A percentile compares a stretch with the other conserved stretches of the same genome.
Evolutionary conservation across 2,888 invertebrate species (phyloP).

Genomic region (Rotaria macrura): DNA sequence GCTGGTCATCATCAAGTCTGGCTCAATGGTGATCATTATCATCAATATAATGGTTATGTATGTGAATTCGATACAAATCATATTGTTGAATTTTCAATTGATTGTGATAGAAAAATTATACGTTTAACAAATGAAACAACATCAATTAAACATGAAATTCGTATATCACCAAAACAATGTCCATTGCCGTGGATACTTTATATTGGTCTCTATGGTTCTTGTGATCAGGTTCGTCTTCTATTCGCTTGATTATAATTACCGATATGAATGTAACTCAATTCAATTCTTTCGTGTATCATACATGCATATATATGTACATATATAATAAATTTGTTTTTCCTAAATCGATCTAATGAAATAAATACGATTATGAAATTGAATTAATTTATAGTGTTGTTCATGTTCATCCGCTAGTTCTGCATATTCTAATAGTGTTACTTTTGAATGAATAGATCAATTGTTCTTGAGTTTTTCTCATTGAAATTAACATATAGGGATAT

Average conservation of each 20-base stretch:
- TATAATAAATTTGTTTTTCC: no score
- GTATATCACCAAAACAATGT: neutral
- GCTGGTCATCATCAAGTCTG: neutral
- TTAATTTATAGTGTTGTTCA: no score
- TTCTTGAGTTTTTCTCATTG: no score
- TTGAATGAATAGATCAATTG: no score
- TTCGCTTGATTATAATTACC: neutral
- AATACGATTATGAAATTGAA: no score
- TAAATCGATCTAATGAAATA: no score
- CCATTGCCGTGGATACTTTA: neutral
- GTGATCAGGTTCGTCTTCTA: neutral
- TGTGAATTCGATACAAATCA: neutral
- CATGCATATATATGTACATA: no score
- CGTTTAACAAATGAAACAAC: neutral
- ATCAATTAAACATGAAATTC: neutral
- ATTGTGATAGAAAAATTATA: neutral
- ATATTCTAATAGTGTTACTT: no score
- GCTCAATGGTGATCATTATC: neutral
- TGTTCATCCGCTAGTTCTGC: no score
- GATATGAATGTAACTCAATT: no score
- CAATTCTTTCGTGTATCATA: neutral
- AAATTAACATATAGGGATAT: no score
- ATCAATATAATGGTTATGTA: neutral
- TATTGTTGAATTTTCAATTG: neutral
- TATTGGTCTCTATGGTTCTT: neutral